Evolutionary conservation across 2,113 vertebrate genomes (phyloP), one percentile per base, ranked within the genome.

Genomic region (Zosterops japonicus): DNA sequence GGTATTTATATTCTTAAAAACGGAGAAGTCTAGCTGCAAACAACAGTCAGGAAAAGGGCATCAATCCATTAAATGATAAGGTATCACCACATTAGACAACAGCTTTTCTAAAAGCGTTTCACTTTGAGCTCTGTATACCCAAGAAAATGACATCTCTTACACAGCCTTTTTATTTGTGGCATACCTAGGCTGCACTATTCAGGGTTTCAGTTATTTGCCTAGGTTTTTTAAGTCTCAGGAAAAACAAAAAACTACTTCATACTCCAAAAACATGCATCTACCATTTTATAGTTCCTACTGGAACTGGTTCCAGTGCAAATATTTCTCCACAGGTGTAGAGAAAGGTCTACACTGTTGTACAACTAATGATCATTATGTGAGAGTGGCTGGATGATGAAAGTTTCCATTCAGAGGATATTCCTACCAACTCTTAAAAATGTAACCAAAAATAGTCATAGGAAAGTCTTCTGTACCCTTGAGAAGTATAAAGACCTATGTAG

Each of bases 1-100:
- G 59, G 33, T 88, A 84, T 50, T 72, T 88, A 44, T 93, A 86
- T 21, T 92, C 76, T 47, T 67, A 56, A 95, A 93, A 97, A 70
- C 15, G 29, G 90, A 90, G 71, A 86, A 90, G 56, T 70, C 75
- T 76, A 63, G 49, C 56, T 86, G 60, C 56, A 89, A 90, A 92
- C 64, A 88, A 63, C 78, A 90, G 82, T 67, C 63, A 92, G 65
- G 63, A 65, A 83, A 91, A 82, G 74, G 75, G 67, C 82, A 90
- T 81, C 80, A 83, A 46, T 75, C 71, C 64, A 91, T 93, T 79
- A 92, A 95, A 89, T 87, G 85, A 78, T 95, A 93, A 93, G 47
- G 81, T 72, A 93, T 82, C 69, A 55, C 31, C 47, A 47, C 28
- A 24, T 90, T 95, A 97, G 79, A 83, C 90, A 94, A 75, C 5